These are phyloP conservation scores for Cecidostiba fungosa DNA, from an alignment of 2,888 invertebrate species.

Conservation along the genomic window DNA sequence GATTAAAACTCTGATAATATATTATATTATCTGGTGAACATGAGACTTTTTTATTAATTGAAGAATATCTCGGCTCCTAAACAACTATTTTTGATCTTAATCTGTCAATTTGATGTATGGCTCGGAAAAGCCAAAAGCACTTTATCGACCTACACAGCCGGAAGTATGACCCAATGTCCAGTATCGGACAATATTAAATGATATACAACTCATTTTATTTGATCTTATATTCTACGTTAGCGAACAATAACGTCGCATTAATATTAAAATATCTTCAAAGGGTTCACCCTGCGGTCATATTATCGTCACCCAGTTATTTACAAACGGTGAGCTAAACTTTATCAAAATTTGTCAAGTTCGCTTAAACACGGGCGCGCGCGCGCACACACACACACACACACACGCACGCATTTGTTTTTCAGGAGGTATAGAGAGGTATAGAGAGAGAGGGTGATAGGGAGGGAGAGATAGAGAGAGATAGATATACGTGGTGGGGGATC, in stretches of 20 bases:
- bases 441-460: not conserved
- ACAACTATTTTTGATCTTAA: conserved; percentile 1
- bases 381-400: too few species aligned
- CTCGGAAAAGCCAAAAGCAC: not conserved
- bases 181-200: not conserved
- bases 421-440: not conserved
- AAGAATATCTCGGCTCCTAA: not conserved
- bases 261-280: too few species aligned
- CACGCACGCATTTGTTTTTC: conserved; percentile 19
- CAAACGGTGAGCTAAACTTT: too few species aligned
- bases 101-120: conserved; percentile 6
- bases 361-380: too few species aligned
- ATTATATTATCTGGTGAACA: not conserved
- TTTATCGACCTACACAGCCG: not conserved
- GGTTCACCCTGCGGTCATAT: too few species aligned
- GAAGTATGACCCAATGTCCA: not conserved
- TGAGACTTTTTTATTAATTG: not conserved
- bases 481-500: not conserved
- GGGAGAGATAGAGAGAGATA: not conserved
- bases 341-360: too few species aligned
- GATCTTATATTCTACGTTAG: not conserved
- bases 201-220: not conserved
- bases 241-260: not conserved
- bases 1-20: not conserved
- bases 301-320: too few species aligned